These are phyloP conservation scores for Apodemus sylvaticus DNA, from an alignment of 2,113 vertebrate species.

Conservation along the genomic window DNA sequence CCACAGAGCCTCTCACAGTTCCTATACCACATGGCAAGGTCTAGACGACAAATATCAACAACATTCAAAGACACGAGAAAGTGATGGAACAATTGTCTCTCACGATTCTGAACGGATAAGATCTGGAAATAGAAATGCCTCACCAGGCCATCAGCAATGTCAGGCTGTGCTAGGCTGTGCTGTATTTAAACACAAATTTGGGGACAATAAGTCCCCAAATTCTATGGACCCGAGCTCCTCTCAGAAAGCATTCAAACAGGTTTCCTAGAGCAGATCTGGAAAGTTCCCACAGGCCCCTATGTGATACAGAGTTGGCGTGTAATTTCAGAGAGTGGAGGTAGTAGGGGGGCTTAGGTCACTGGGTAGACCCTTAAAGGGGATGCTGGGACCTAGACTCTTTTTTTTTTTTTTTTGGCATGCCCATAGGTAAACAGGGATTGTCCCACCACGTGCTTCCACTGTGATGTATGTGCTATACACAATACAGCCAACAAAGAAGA, in stretches of 20 bases:
- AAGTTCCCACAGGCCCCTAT: not conserved
- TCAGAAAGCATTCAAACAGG: not conserved
- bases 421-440: not conserved
- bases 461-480: too few relatives aligned
- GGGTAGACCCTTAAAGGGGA: not conserved
- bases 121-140: not conserved
- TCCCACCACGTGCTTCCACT: too few relatives aligned
- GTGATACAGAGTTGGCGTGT: not conserved
- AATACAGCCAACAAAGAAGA: not conserved
- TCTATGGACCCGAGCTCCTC: not conserved
- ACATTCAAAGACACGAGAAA: too few relatives aligned
- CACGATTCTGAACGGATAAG: not conserved
- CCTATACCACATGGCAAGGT: not conserved
- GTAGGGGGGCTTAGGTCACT: not conserved
- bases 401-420: not conserved
- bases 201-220: not conserved
- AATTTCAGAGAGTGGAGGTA: not conserved
- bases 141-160: not conserved
- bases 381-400: not conserved
- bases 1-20: not conserved
- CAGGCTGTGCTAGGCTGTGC: too few relatives aligned
- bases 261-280: not conserved
- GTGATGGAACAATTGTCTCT: not conserved
- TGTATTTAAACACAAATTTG: not conserved
- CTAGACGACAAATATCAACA: not conserved